Evolutionary conservation across 1,140 invertebrate species (phyloP).

Genomic region (Caenorhabditis remanei): DNA sequence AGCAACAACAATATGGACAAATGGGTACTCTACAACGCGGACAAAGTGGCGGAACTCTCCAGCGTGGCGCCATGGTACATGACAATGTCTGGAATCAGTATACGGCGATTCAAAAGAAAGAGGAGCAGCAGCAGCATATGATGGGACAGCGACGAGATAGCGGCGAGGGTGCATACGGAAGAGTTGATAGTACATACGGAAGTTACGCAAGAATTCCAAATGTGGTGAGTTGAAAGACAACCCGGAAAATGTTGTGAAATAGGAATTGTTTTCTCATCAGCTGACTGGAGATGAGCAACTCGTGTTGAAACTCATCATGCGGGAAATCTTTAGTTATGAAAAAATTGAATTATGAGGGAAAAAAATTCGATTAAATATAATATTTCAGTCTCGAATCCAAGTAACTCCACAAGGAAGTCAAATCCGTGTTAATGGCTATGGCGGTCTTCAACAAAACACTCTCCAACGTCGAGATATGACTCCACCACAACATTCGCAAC

Average conservation of each 20-base stretch:
- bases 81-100: constrained; percentile 57
- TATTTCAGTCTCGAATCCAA: constrained; percentile 39
- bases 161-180: constrained; percentile 54
- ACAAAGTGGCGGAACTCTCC: constrained; percentile 51
- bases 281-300: neutral
- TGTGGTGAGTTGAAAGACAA: constrained; percentile 21
- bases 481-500: constrained; percentile 29
- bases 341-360: too few species aligned
- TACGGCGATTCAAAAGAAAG: constrained; percentile 62
- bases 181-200: constrained; percentile 57
- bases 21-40: constrained; percentile 57
- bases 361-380: too few species aligned
- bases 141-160: constrained; percentile 50
- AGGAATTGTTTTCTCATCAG: neutral
- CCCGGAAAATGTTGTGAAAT: neutral
- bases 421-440: constrained; percentile 35
- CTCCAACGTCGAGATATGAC: neutral
- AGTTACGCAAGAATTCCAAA: constrained; percentile 64
- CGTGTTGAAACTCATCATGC: neutral
- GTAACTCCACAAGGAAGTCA: constrained; percentile 50
- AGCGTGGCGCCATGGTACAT: constrained; percentile 37
- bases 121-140: constrained; percentile 45
- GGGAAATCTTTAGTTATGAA: too few species aligned
- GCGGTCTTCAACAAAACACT: constrained; percentile 28
- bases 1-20: constrained; percentile 26